Evolutionary conservation across 2,888 invertebrate species (phyloP).

Genomic region (Dynastes maya): DNA sequence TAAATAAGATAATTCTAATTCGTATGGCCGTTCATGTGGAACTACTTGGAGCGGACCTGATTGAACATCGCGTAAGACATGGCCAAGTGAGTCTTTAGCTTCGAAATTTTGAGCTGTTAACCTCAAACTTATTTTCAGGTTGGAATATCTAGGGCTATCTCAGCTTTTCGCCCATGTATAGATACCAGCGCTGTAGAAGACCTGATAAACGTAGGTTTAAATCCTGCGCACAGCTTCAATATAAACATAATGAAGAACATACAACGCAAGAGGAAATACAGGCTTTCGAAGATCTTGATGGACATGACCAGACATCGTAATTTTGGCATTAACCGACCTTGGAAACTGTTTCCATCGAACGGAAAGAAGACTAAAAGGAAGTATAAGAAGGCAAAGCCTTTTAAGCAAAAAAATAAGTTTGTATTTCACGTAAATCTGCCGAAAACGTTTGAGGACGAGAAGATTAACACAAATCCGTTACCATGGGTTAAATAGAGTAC

Average conservation of each 20-base stretch:
- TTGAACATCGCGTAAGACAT: constrained; percentile 88
- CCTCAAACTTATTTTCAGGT: constrained; percentile 60
- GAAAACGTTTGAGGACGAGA: constrained; percentile 1
- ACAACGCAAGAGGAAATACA: constrained; percentile 61
- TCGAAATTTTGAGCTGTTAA: background rate
- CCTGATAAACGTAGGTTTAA: constrained; percentile 75
- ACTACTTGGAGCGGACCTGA: constrained; percentile 89
- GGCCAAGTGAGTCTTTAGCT: constrained; percentile 71
- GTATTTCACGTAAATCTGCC: constrained; percentile 32
- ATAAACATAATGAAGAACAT: constrained; percentile 70
- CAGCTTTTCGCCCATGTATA: constrained; percentile 79
- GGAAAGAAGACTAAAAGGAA: constrained; percentile 53
- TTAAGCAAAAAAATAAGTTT: constrained; percentile 30
- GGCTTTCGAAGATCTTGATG: constrained; percentile 64
- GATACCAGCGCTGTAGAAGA: constrained; percentile 65
- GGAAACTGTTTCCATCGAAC: constrained; percentile 62
- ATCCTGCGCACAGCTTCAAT: constrained; percentile 78
- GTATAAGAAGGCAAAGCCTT: constrained; percentile 46
- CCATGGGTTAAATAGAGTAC: constrained; percentile 38
- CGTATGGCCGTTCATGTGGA: constrained; percentile 91
- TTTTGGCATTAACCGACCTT: constrained; percentile 65
- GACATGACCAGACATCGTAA: constrained; percentile 66
- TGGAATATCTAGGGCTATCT: constrained; percentile 83
- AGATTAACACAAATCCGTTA: constrained; percentile 43
- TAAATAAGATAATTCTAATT: constrained; percentile 85